A percentile compares a stretch with the other conserved stretches of the same genome.
Evolutionary conservation across 1,140 invertebrate species (phyloP).

Genomic region (Maniola jurtina): DNA sequence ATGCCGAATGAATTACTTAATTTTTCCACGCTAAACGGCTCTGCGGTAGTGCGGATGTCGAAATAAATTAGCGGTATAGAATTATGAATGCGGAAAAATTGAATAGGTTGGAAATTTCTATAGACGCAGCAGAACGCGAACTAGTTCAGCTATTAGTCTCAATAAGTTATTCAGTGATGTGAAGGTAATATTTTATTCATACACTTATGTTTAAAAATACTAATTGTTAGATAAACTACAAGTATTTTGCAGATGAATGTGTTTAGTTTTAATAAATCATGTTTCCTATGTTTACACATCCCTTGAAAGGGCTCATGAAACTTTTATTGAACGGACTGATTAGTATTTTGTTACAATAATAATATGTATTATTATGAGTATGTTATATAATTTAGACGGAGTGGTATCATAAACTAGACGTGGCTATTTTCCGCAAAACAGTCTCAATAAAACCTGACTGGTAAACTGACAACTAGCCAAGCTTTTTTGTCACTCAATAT

Average conservation of each 20-base stretch:
- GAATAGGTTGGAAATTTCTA: conserved; percentile 28
- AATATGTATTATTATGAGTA: no score
- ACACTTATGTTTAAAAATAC: background rate
- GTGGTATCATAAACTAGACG: no score
- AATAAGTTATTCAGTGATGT: conserved; percentile 16
- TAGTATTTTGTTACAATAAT: no score
- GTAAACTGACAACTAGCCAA: no score
- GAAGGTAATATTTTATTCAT: background rate
- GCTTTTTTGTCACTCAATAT: no score
- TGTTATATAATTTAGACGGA: no score
- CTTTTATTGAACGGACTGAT: no score
- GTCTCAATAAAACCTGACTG: no score
- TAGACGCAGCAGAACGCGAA: conserved; percentile 25
- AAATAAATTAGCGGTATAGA: conserved; percentile 62
- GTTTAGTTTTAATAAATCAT: no score
- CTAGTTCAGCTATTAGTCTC: conserved; percentile 7
- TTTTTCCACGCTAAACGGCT: conserved; percentile 62
- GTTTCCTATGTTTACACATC: no score
- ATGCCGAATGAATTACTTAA: conserved; percentile 73
- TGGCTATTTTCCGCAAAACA: no score
- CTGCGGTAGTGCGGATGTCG: conserved; percentile 51
- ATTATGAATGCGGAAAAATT: conserved; percentile 32
- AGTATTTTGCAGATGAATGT: background rate
- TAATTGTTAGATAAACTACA: background rate
- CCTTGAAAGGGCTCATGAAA: no score